Evolutionary conservation across 2,797 vertebrate species (phyloP).

Genomic region (Diplodus sargus): DNA sequence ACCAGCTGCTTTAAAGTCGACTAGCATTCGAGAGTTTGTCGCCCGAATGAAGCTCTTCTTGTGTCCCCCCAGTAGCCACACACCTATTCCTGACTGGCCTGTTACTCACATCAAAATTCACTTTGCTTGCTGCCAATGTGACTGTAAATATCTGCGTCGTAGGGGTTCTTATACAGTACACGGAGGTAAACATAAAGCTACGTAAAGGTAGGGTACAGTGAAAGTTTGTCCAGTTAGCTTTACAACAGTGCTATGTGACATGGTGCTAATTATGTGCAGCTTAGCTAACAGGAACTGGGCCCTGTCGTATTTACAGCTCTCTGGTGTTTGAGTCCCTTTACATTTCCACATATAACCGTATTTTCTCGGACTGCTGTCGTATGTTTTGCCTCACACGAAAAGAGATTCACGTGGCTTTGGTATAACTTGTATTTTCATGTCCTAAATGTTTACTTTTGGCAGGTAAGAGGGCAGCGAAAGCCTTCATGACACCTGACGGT

Average conservation of each 20-base stretch:
- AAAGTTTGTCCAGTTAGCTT: conserved; percentile 35
- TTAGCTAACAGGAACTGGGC: conserved; percentile 49
- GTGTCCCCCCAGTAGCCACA: background rate
- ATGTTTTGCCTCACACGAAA: conserved; percentile 9
- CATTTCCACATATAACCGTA: background rate
- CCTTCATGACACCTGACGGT: conserved; percentile 15
- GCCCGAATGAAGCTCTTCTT: background rate
- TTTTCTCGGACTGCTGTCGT: background rate
- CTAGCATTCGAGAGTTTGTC: conserved; percentile 33
- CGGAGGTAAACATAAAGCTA: no score
- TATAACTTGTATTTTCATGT: conserved; percentile 18
- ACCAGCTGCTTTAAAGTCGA: conserved; percentile 18
- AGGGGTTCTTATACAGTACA: background rate
- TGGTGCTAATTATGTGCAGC: conserved; percentile 60
- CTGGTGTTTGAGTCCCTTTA: conserved; percentile 2
- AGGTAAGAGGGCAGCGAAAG: conserved; percentile 12
- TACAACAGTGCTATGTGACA: conserved; percentile 30
- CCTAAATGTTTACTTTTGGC: conserved; percentile 28
- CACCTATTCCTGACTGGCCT: background rate
- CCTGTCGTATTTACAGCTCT: conserved; percentile 45
- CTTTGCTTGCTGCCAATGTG: background rate
- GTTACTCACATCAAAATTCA: background rate
- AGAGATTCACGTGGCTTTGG: background rate
- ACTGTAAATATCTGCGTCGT: background rate
- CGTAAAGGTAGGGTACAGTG: background rate